Evolutionary conservation across 2,113 vertebrate genomes (phyloP), one percentile per base, ranked within the genome.

Genomic region (Bufo gargarizans): DNA sequence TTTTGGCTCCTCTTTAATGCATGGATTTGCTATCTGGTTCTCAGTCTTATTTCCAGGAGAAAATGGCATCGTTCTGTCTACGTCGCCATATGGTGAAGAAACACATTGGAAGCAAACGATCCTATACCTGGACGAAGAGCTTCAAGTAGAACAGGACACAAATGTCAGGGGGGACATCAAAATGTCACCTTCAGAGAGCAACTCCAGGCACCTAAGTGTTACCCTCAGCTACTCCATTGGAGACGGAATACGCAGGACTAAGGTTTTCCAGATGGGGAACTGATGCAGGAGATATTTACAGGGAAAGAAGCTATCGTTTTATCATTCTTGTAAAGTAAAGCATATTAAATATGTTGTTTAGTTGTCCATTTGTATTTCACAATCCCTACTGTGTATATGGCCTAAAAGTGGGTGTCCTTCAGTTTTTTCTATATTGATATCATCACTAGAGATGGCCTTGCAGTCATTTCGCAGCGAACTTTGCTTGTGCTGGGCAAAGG

Each of bases 31-130:
- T 19, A 85, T 97, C 9, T 96, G 95, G 92, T 97, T 97, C 92
- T 94, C 95, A 53, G 96, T 97, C 12, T 94, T 93, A 0, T 97
- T 97, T 88, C 95, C 96, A 0, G 94, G 95, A 55, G 95, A 94
- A 20, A 94, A 93, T 13, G 93, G 93, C 2, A 90, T 97, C 11
- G 93, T 96, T 86, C 95, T 97, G 67, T 96, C 96, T 89, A 97
- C 97, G 19, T 97, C 96, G 1, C 97, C 97, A 1, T 97, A 96
- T 82, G 94, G 95, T 8, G 94, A 95, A 5, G 96, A 96, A 91
- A 97, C 96, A 0, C 97, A 97, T 93, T 97, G 97, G 97, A 97
- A 96, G 91, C 96, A 97, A 91, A 95, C 96, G 0, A 92, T 97
- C 50, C 93, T 97, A 77, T 97, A 97, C 89, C 91, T 97, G 86